A percentile compares a stretch with the other conserved stretches of the same genome.
Evolutionary conservation across 30 jellyfish, hydroid and myxozoan genomes (phyloP).

Genomic region (Mastigias papua): DNA sequence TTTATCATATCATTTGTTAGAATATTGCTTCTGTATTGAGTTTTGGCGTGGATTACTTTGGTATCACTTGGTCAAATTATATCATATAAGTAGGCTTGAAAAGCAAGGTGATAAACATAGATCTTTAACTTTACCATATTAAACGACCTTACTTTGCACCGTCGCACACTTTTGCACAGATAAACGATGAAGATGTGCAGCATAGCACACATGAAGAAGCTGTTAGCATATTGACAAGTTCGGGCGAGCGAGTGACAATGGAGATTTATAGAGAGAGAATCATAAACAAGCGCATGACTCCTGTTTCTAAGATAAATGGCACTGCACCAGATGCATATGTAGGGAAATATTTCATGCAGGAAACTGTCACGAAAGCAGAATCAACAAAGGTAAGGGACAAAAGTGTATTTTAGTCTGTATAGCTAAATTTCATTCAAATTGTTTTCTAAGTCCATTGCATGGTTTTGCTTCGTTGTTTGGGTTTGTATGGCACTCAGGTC

Average conservation of each 20-base stretch:
- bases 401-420: not conserved
- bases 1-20: no score
- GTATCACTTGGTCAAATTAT: no score
- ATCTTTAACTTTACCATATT: no score
- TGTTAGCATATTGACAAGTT: constrained; percentile 84
- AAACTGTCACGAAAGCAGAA: constrained; percentile 82
- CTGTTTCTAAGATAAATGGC: constrained; percentile 92
- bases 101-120: no score
- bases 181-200: constrained; percentile 88
- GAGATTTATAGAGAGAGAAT: constrained; percentile 89
- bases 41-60: no score
- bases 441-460: no score
- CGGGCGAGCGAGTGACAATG: constrained; percentile 88
- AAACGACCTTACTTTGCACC: no score
- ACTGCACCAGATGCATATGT: constrained; percentile 41
- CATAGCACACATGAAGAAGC: constrained; percentile 95
- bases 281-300: constrained; percentile 93
- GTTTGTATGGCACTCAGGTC: no score
- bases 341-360: constrained; percentile 73
- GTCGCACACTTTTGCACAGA: constrained; percentile 63
- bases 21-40: no score
- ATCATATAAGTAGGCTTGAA: no score
- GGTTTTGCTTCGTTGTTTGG: no score
- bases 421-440: not conserved
- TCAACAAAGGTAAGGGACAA: constrained; percentile 70